A percentile compares a stretch with the other conserved stretches of the same genome.
These are phyloP conservation scores for Conops quadrifasciatus DNA, from an alignment of 2,888 invertebrate species.

Conservation along the genomic window DNA sequence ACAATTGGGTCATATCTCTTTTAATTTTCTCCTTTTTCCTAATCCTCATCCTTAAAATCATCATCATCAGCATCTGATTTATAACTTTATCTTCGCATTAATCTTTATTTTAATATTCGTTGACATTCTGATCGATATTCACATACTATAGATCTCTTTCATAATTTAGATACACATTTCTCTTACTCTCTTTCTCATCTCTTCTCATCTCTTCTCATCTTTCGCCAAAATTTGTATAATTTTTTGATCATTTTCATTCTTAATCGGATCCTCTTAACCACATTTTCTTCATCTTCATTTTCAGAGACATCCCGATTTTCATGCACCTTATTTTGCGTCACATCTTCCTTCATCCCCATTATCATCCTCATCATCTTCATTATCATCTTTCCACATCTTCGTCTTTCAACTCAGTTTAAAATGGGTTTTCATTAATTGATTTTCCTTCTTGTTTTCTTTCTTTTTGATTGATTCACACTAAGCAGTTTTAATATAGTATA, in stretches of 20 bases:
- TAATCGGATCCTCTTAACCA: neutral
- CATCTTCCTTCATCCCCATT: neutral
- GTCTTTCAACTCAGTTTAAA: neutral
- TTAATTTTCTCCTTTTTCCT: no score
- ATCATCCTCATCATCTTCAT: neutral
- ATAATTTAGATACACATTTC: no score
- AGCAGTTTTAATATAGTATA: neutral
- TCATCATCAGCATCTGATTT: no score
- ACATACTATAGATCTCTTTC: no score
- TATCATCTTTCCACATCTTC: neutral
- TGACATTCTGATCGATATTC: neutral
- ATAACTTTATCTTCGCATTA: no score
- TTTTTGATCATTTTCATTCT: no score
- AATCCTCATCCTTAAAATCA: no score
- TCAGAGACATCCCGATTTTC: neutral
- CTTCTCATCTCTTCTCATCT: neutral
- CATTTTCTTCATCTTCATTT: neutral
- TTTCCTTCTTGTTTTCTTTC: neutral
- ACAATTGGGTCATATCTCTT: no score
- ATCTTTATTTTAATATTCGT: neutral
- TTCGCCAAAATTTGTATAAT: no score
- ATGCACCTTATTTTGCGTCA: neutral
- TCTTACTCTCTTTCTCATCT: no score
- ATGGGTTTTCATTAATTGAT: neutral
- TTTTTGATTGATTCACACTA: neutral